Evolutionary conservation across 1,140 invertebrate species (phyloP).

Genomic region (Cyrtorhinus lividipennis): DNA sequence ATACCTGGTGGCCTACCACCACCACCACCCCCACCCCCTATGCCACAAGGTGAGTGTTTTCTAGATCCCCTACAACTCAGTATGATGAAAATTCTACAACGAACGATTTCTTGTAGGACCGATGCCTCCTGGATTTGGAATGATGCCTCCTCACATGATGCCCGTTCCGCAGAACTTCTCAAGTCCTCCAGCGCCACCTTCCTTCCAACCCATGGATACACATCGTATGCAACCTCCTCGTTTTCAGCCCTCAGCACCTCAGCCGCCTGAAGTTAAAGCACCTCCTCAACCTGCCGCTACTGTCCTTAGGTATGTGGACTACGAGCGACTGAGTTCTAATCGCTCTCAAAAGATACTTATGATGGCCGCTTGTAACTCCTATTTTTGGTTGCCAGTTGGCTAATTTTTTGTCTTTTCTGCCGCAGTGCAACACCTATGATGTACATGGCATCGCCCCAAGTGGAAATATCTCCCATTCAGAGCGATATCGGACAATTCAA

Average conservation of each 20-base stretch:
- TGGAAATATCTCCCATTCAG: slow-evolving; percentile 16
- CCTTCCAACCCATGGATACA: slow-evolving; percentile 11
- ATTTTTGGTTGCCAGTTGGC: too few relatives aligned
- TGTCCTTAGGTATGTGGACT: slow-evolving; percentile 24
- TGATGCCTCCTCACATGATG: slow-evolving; percentile 13
- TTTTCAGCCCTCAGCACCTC: not conserved
- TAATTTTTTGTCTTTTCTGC: too few relatives aligned
- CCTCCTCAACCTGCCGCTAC: slow-evolving; percentile 12
- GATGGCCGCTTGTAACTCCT: too few relatives aligned
- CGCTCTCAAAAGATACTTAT: too few relatives aligned
- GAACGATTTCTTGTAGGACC: slow-evolving; percentile 1
- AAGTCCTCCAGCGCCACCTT: not conserved
- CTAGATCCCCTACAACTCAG: not conserved
- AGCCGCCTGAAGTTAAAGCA: not conserved
- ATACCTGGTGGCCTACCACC: slow-evolving; percentile 14
- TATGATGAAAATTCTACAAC: too few relatives aligned
- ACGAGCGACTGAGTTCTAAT: too few relatives aligned
- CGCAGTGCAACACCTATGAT: slow-evolving; percentile 27
- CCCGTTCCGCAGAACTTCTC: not conserved
- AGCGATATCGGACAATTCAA: not conserved
- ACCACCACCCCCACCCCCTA: slow-evolving; percentile 2
- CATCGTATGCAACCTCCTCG: slow-evolving; percentile 2
- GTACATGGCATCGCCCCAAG: slow-evolving; percentile 25
- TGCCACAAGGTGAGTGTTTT: slow-evolving; percentile 10
- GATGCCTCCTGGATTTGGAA: slow-evolving; percentile 3